Percentiles rank a stretch among this genome's conserved stretches.
Evolutionary conservation across 2,113 vertebrate species (phyloP).

Genomic region (Ahaetulla prasina): DNA sequence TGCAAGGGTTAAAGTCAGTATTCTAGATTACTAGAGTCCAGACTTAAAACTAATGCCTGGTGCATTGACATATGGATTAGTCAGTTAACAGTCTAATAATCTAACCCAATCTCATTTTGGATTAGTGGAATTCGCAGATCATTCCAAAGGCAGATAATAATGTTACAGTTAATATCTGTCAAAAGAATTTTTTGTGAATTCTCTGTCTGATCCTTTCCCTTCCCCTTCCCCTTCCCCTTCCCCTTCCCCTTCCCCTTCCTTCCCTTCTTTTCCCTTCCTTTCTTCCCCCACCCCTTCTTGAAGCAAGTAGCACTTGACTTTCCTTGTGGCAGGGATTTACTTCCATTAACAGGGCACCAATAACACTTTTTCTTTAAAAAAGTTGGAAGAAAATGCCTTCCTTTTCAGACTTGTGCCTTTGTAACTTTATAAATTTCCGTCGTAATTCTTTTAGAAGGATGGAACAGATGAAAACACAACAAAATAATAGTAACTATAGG

Average conservation of each 20-base stretch:
- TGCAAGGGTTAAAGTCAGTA: neutral
- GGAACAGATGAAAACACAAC: neutral
- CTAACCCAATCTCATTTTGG: neutral
- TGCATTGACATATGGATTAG: neutral
- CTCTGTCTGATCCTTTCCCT: neutral
- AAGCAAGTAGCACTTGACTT: neutral
- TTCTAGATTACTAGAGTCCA: neutral
- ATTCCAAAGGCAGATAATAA: neutral
- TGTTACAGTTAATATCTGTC: neutral
- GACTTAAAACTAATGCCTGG: neutral
- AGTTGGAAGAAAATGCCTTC: neutral
- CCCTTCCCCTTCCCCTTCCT: too few species aligned
- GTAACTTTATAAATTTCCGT: neutral
- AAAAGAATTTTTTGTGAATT: neutral
- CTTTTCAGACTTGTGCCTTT: neutral
- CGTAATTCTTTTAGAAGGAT: neutral
- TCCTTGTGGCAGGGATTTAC: neutral
- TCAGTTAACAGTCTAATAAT: neutral
- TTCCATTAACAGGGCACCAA: neutral
- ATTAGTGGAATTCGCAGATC: neutral
- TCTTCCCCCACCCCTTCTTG: neutral
- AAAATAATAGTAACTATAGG: neutral
- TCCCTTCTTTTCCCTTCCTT: fast-evolving
- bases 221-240: too few species aligned
- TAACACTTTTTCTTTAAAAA: neutral